Conservation (phyloP, 2,797 vertebrate species). For the Danio aesculapii region DNA sequence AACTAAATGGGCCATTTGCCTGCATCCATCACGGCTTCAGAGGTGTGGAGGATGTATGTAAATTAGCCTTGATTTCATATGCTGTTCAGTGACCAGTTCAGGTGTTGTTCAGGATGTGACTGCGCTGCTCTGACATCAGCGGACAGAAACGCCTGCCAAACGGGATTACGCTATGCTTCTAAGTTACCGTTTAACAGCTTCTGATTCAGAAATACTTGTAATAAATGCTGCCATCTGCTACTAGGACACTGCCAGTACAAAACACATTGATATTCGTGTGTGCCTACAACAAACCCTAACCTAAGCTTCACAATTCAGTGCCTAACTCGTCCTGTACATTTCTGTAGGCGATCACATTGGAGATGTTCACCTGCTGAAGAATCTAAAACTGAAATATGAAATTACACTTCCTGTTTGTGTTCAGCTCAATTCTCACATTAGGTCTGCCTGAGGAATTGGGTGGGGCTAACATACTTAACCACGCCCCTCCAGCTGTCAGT, state of each 20-base stretch:
- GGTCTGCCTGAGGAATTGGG: too few relatives aligned
- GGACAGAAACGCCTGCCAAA: not conserved
- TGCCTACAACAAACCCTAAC: slow-evolving; percentile 17
- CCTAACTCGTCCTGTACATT: not conserved
- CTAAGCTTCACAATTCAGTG: not conserved
- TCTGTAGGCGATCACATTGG: too few relatives aligned
- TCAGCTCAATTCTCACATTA: too few relatives aligned
- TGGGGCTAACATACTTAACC: too few relatives aligned
- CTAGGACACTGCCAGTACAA: slow-evolving; percentile 19
- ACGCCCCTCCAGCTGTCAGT: too few relatives aligned
- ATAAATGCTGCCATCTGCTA: slow-evolving; percentile 27
- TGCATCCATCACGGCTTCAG: slow-evolving; percentile 38
- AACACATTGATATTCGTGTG: not conserved
- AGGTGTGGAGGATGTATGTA: slow-evolving; percentile 22
- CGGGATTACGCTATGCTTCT: slow-evolving; percentile 23
- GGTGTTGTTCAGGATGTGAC: slow-evolving; percentile 28
- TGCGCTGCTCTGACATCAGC: slow-evolving; percentile 8
- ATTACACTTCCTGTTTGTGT: too few relatives aligned
- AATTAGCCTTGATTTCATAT: slow-evolving; percentile 39
- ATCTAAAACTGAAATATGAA: too few relatives aligned
- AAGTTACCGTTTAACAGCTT: slow-evolving; percentile 30
- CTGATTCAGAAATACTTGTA: slow-evolving; percentile 22
- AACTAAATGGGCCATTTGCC: slow-evolving; percentile 47
- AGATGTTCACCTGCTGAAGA: too few relatives aligned
- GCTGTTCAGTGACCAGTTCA: slow-evolving; percentile 29